phyloP scores from a whole-genome alignment of 2,888 invertebrate species.

The Lysandra bellargus region DNA sequence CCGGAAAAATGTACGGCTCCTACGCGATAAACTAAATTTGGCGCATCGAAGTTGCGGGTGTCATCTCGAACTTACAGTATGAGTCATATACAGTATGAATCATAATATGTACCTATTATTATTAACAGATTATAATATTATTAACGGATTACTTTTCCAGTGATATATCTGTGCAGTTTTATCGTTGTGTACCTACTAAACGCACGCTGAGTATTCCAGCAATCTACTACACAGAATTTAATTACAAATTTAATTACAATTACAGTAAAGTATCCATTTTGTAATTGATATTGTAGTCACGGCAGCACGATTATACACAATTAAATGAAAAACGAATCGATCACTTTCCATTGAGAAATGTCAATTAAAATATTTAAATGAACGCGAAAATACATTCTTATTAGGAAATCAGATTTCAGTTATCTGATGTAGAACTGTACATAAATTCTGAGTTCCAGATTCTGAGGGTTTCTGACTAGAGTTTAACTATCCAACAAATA shows the following conservation, averaged over 20 bases:
- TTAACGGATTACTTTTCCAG: too few species aligned
- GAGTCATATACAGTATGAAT: too few species aligned
- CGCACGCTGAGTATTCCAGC: neutral
- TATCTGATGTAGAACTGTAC: too few species aligned
- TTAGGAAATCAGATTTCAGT: neutral
- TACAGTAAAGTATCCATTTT: constrained; percentile 4
- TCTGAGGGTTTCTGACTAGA: too few species aligned
- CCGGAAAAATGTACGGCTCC: too few species aligned
- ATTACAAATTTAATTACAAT: constrained; percentile 13
- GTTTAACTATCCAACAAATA: too few species aligned
- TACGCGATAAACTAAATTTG: too few species aligned
- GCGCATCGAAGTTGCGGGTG: too few species aligned
- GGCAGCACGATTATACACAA: neutral
- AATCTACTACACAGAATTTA: neutral
- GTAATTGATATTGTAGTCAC: constrained; percentile 22
- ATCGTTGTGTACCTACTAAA: neutral
- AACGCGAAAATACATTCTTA: neutral
- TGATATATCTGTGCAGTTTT: neutral
- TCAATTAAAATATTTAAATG: constrained; percentile 16
- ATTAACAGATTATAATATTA: too few species aligned
- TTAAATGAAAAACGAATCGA: constrained; percentile 11
- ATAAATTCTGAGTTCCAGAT: too few species aligned
- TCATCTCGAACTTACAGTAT: too few species aligned
- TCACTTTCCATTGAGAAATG: constrained; percentile 6
- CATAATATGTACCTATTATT: too few species aligned